A percentile compares a stretch with the other conserved stretches of the same genome.
phyloP scores from a whole-genome alignment of 2,113 vertebrate genomes.

The Salvelinus fontinalis region DNA sequence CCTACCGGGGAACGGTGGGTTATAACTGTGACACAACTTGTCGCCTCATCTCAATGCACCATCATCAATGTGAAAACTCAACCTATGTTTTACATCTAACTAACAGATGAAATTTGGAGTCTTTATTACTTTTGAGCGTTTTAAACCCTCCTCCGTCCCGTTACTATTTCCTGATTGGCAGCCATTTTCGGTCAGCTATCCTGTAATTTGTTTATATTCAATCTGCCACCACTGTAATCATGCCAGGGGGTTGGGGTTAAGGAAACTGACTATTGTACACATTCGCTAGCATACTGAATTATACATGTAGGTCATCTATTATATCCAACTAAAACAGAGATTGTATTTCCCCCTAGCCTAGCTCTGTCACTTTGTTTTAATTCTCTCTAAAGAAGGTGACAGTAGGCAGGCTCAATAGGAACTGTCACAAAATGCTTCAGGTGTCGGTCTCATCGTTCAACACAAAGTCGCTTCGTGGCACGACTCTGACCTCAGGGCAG shows the following conservation, averaged over 20 bases:
- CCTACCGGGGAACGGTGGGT: too few species aligned
- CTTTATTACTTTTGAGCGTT: too few species aligned
- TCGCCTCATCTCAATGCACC: neutral
- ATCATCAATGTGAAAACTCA: neutral
- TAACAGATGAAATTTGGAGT: too few species aligned
- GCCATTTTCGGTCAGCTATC: neutral
- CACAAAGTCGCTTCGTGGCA: too few species aligned
- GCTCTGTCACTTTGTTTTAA: neutral
- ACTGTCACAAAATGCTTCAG: neutral
- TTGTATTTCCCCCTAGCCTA: slow-evolving; percentile 41
- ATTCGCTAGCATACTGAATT: slow-evolving; percentile 45
- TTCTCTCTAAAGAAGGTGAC: slow-evolving; percentile 17
- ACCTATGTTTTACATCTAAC: too few species aligned
- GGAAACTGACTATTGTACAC: neutral
- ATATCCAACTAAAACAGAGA: neutral
- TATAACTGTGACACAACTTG: neutral
- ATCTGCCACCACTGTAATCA: neutral
- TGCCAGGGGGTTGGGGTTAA: neutral
- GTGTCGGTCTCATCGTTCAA: too few species aligned
- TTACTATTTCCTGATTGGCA: neutral
- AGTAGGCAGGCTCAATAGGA: slow-evolving; percentile 25
- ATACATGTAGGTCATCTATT: slow-evolving; percentile 1
- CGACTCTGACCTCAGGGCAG: too few species aligned
- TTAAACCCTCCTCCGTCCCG: too few species aligned
- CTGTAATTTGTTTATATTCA: neutral